These are phyloP conservation scores for Cecidostiba fungosa DNA, from an alignment of 2,888 invertebrate species.

Conservation along the genomic window DNA sequence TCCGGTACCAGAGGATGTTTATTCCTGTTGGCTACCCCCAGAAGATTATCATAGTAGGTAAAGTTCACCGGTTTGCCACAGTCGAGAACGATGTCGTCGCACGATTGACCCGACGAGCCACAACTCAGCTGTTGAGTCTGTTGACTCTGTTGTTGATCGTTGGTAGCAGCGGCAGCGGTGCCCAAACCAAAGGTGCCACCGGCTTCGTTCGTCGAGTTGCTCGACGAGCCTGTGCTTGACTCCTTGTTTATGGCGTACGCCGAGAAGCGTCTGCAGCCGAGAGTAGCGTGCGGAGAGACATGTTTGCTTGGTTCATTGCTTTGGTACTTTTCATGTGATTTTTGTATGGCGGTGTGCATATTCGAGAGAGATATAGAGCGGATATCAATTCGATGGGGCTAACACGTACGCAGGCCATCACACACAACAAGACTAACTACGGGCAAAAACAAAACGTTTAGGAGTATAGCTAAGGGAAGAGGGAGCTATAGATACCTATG, in stretches of 20 bases:
- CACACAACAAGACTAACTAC: conserved; percentile 79
- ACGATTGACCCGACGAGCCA: conserved; percentile 72
- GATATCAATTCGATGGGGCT: conserved; percentile 64
- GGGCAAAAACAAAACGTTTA: conserved; percentile 75
- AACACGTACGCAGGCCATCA: conserved; percentile 75
- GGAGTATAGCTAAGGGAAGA: neutral
- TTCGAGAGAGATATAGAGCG: conserved; percentile 1
- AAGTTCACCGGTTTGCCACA: conserved; percentile 93
- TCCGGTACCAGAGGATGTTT: conserved; percentile 93
- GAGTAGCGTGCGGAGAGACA: conserved; percentile 10
- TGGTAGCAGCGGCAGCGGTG: conserved; percentile 55
- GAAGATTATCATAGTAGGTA: conserved; percentile 93
- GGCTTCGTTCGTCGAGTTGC: conserved; percentile 70
- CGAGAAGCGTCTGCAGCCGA: conserved; percentile 77
- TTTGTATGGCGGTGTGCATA: conserved; percentile 12
- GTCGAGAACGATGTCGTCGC: conserved; percentile 86
- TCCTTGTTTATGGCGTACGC: conserved; percentile 76
- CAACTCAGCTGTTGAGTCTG: conserved; percentile 56
- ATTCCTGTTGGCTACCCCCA: conserved; percentile 91
- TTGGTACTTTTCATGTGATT: neutral
- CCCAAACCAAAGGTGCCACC: conserved; percentile 59
- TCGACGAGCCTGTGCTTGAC: neutral
- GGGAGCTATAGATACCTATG: too few species aligned
- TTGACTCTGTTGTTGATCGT: conserved; percentile 27
- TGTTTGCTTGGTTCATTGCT: neutral